Conservation (phyloP, 2,113 vertebrate species). For the Nymphicus hollandicus region DNA sequence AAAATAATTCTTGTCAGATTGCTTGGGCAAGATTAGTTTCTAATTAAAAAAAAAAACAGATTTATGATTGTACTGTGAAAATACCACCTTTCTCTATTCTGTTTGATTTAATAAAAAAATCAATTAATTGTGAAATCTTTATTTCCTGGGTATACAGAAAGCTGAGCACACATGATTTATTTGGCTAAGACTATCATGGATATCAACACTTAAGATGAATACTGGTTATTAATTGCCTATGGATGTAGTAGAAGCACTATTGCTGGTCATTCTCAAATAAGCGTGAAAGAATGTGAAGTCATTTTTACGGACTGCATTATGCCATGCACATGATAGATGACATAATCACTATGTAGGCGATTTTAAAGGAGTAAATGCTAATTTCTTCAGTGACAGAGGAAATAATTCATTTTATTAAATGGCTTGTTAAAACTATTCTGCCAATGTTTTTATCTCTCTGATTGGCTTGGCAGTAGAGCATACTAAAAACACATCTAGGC, state of each 20-base stretch:
- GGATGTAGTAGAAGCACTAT: background rate
- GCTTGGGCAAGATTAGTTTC: background rate
- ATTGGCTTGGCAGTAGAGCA: background rate
- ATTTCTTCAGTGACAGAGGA: background rate
- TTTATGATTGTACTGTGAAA: background rate
- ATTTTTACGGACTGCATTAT: background rate
- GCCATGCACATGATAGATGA: background rate
- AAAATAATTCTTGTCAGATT: background rate
- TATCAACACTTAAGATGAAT: background rate
- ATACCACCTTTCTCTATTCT: background rate
- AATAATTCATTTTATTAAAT: slow-evolving; percentile 17
- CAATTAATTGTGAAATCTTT: background rate
- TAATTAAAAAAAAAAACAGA: background rate
- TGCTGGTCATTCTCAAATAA: background rate
- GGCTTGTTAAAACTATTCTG: background rate
- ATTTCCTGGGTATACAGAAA: background rate
- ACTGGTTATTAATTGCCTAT: background rate
- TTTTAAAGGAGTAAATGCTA: background rate
- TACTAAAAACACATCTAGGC: background rate
- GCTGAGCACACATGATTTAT: background rate
- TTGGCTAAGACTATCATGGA: background rate
- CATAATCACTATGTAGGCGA: background rate
- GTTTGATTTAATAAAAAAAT: background rate
- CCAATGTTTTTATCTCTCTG: slow-evolving; percentile 16
- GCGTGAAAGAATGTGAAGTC: background rate